phyloP scores from a whole-genome alignment of 2,888 invertebrate species.

The Caenorhabditis sinica region DNA sequence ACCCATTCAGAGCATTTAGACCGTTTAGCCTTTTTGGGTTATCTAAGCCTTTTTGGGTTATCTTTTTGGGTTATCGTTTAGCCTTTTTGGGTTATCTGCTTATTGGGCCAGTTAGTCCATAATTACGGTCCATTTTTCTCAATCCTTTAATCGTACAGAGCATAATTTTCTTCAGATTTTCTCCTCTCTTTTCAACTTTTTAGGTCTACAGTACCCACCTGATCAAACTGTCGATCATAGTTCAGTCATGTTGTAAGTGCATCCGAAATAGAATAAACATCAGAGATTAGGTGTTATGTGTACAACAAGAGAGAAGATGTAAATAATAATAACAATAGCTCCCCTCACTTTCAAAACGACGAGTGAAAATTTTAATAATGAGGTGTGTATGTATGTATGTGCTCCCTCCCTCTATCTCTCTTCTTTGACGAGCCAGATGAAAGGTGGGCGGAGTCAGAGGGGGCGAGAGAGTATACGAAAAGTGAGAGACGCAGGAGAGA shows the following conservation, averaged over 20 bases:
- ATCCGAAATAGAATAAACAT: slow-evolving; percentile 11
- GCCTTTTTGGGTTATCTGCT: too few species aligned
- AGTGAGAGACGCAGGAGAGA: slow-evolving; percentile 30
- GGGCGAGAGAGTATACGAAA: neutral
- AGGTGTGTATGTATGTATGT: slow-evolving; percentile 34
- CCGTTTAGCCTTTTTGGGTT: too few species aligned
- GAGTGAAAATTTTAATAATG: slow-evolving; percentile 61
- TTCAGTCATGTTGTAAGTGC: slow-evolving; percentile 7
- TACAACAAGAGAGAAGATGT: neutral
- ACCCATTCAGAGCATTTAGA: too few species aligned
- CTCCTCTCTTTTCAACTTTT: neutral
- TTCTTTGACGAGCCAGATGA: slow-evolving; percentile 32
- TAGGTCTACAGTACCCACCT: slow-evolving; percentile 27
- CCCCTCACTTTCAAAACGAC: neutral
- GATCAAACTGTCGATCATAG: slow-evolving; percentile 58
- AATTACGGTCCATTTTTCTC: too few species aligned
- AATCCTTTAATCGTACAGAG: neutral
- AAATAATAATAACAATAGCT: slow-evolving; percentile 8
- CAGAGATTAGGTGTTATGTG: too few species aligned
- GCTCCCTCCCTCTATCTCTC: neutral
- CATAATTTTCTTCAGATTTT: too few species aligned
- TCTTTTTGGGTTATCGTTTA: too few species aligned
- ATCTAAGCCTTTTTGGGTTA: too few species aligned
- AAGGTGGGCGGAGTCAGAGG: slow-evolving; percentile 38
- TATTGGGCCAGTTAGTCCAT: too few species aligned